Conservation (phyloP, 2,113 vertebrate species). For the Cercopithecus mona region DNA sequence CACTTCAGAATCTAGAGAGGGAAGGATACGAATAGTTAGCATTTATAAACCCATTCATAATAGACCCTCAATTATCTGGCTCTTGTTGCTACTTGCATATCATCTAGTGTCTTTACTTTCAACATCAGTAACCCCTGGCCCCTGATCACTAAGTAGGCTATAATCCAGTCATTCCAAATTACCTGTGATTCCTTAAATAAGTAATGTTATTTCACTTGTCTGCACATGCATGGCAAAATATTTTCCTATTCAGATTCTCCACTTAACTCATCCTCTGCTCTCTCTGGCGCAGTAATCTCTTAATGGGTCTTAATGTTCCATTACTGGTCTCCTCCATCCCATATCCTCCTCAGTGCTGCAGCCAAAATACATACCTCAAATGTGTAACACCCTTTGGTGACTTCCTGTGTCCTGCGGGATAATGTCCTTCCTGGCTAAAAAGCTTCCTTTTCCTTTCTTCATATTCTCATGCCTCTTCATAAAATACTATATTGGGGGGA, state of each 20-base stretch:
- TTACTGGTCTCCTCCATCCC: background rate
- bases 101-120: background rate
- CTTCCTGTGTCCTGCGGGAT: background rate
- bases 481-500: background rate
- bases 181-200: too few species aligned
- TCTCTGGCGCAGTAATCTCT: background rate
- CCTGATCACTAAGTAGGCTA: background rate
- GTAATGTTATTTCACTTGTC: background rate
- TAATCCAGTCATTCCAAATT: background rate
- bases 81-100: too few species aligned
- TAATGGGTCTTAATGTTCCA: background rate
- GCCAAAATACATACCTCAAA: background rate
- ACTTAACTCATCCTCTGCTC: background rate
- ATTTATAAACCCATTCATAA: background rate
- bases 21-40: background rate
- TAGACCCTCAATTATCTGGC: background rate
- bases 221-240: background rate
- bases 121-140: background rate
- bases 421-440: background rate
- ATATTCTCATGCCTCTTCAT: background rate
- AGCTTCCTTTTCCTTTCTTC: background rate
- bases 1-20: background rate
- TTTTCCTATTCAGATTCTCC: background rate
- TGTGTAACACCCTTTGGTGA: background rate
- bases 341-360: rapidly evolving